Conservation (phyloP, 2,888 invertebrate genomes). For the Horisme vitalbata region DNA sequence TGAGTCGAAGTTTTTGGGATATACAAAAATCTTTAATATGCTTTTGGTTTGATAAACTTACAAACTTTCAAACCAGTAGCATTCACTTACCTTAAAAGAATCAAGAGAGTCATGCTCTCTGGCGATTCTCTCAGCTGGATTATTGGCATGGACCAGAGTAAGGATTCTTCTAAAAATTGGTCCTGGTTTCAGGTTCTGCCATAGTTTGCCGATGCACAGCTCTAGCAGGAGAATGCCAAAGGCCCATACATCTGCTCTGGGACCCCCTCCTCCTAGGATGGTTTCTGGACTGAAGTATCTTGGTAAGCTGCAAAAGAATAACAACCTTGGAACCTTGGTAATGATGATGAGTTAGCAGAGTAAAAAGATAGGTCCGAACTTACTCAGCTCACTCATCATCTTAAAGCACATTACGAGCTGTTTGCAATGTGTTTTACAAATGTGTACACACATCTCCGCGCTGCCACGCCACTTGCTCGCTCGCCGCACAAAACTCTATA, state of each 20-base stretch:
- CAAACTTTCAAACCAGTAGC: neutral
- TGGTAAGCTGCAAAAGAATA: conserved; percentile 83
- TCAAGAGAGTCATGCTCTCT: conserved; percentile 89
- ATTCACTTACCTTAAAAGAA: conserved; percentile 82
- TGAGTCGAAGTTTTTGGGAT: no score
- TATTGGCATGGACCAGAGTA: conserved; percentile 84
- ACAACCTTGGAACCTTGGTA: no score
- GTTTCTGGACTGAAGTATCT: conserved; percentile 93
- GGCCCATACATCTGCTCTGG: conserved; percentile 96
- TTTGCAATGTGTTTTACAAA: no score
- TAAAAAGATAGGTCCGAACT: no score
- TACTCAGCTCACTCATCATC: no score
- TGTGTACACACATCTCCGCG: no score
- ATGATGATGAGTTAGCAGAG: no score
- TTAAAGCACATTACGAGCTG: no score
- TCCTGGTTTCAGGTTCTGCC: conserved; percentile 89
- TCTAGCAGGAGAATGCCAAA: conserved; percentile 95
- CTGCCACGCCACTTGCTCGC: no score
- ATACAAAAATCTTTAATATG: no score
- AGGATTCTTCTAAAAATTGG: conserved; percentile 89
- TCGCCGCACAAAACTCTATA: no score
- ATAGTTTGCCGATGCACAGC: conserved; percentile 87
- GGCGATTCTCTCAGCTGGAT: conserved; percentile 86
- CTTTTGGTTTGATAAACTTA: no score
- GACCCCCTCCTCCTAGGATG: conserved; percentile 86